Evolutionary conservation across 2,888 invertebrate genomes (phyloP), one percentile per base, ranked within the genome.

Genomic region (Yponomeuta sedellus): DNA sequence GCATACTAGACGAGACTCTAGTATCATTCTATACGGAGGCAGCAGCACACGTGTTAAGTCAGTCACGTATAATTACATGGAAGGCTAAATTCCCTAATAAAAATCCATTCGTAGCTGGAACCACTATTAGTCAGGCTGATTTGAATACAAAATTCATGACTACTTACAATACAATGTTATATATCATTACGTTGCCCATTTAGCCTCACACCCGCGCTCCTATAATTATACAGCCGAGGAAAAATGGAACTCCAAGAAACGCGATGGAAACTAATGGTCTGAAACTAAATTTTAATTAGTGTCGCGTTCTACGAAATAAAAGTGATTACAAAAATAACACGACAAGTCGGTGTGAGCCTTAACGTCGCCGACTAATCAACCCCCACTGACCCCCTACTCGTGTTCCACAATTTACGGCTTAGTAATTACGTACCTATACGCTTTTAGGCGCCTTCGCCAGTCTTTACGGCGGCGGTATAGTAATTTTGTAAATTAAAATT

Each of bases 221-320:
- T 87, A 80, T 91, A 90, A 91, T 91, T 91, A 91, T 85, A 74
- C 74, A 79, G 44, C 44, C 62, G n/a, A 12, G 80, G 83, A 89
- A 88, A 88, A 88, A 88, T 82, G 81, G 78, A 88, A 88, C 85
- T 86, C 82, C 78, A 89, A 88, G 88, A 86, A 91, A 91, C 89
- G 87, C 89, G 86, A 88, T 82, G 83, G 82, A 82, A 77, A 87
- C 89, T 89, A 90, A 91, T 89, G 90, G 89, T 75, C 89, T 89
- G 88, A 88, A 90, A 88, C 91, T 90, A 91, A 91, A 91, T 90
- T 91, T 92, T 92, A 91, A 92, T 91, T 92, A 92, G 88, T 91
- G 88, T 88, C 90, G 89, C 88, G 88, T 89, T 90, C 84, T 86
- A 89, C 80, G 80, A 79, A 90, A 88, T 88, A 86, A 86, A 88